A percentile compares a stretch with the other conserved stretches of the same genome.
Evolutionary conservation across 2,113 vertebrate species (phyloP).

Genomic region (Sminthopsis crassicaudata): DNA sequence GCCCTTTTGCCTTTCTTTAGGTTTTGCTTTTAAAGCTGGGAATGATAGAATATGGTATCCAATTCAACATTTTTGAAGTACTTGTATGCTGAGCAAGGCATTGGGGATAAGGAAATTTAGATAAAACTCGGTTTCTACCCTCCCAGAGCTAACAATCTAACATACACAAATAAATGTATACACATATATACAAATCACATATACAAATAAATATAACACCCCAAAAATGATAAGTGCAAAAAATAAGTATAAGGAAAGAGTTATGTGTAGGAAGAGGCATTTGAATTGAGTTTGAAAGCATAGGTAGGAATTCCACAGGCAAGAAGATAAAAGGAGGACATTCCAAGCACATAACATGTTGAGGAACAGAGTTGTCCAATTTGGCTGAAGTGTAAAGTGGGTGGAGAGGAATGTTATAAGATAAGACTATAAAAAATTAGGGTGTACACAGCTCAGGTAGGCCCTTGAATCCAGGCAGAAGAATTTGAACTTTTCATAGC

Average conservation of each 20-base stretch:
- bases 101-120: neutral
- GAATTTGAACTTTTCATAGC: neutral
- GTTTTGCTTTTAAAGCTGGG: neutral
- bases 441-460: neutral
- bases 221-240: neutral
- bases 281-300: neutral
- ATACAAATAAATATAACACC: neutral
- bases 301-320: neutral
- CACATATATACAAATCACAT: neutral
- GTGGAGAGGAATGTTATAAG: neutral
- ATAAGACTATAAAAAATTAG: neutral
- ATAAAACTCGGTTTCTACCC: neutral
- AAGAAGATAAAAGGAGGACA: neutral
- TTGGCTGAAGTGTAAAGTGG: neutral
- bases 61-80: neutral
- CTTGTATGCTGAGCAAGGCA: neutral
- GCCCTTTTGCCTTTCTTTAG: neutral
- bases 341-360: neutral
- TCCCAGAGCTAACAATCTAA: neutral
- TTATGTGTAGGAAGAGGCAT: neutral
- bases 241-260: neutral
- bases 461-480: neutral
- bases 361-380: neutral
- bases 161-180: neutral
- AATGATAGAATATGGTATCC: neutral